Base-by-base conservation (phyloP, 1,140 invertebrate species). In the Camponotus pennsylvanicus region DNA sequence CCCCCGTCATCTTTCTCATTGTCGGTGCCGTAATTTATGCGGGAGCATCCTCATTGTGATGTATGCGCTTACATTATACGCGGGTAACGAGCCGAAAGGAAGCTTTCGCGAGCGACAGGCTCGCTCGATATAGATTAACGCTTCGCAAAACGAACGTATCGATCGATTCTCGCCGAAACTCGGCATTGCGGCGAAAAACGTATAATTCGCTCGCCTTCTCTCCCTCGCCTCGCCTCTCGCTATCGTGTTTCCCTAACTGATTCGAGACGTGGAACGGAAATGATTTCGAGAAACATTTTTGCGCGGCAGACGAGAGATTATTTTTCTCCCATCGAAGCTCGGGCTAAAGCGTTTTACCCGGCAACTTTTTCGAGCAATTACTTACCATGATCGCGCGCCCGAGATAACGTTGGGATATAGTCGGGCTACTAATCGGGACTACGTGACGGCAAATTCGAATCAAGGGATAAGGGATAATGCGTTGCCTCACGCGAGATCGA, bases 161-260 rank as follows among this genome's bases (percentile, higher is more conserved):
- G 49, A 86, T 86, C 85, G 85, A 86, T 86, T 55, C 49, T 34
- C 27, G 27, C 1, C 80, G 67, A 86, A 86, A 85, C 66, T 86
- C 86, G 75, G 64, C 84, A 86, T 80, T 88, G 86, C 84, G 73
- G 73, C 61, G 82, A 52, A 78, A 85, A 85, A 85, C 45, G 8
- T 77, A 64, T 67, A 67, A 85, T 76, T 49, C 34, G 57, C 59
- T 63, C 49, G 15, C 15, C 5, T 15, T 45, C 42, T 45, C 42
- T 42, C 7, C 7, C 40, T 42, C 40, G 32, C 45, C 76, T 67
- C 69, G 69, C 40, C 40, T 83, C 69, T 59, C 18, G 55, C 55
- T 55, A 61, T 49, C 32, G 37, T 37, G 18, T 32, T 57, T 71
- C 69, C 52, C n/a, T 34, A 8, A 49, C 55, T 37, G 40, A 75